Evolutionary conservation across 2,797 vertebrate genomes (phyloP).

Genomic region (Synaphobranchus kaupii): DNA sequence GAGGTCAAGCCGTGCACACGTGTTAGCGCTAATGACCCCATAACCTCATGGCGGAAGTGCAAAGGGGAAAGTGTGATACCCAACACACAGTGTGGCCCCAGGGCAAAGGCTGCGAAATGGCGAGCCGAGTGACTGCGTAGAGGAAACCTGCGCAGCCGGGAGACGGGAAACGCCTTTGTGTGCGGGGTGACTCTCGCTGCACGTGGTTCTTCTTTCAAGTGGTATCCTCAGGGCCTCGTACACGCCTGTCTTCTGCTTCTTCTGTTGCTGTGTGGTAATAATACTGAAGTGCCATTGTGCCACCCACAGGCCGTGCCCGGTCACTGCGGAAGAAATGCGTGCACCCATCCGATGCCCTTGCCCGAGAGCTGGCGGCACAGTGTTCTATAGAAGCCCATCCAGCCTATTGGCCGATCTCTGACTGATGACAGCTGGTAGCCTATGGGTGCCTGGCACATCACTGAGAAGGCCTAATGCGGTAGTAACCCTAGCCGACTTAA

Average conservation of each 20-base stretch:
- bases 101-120: not conserved
- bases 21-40: slow-evolving; percentile 19
- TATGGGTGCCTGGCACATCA: not conserved
- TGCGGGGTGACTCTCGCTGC: slow-evolving; percentile 43
- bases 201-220: slow-evolving; percentile 48
- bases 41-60: not conserved
- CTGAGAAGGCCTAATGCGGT: not conserved
- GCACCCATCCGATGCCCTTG: not conserved
- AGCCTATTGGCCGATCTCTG: not conserved
- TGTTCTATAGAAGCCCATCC: not conserved
- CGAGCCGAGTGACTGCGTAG: not conserved
- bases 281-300: not conserved
- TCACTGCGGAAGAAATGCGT: not conserved
- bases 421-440: not conserved
- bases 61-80: not conserved
- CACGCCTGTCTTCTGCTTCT: not conserved
- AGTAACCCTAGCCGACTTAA: not conserved
- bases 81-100: no score
- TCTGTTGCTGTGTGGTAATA: not conserved
- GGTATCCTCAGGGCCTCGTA: not conserved
- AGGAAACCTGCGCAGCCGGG: slow-evolving; percentile 9
- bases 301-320: slow-evolving; percentile 6
- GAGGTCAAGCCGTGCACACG: not conserved
- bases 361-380: not conserved
- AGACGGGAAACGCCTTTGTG: slow-evolving; percentile 20